Evolutionary conservation across 2,797 vertebrate species (phyloP).

Genomic region (Enoplosus armatus): DNA sequence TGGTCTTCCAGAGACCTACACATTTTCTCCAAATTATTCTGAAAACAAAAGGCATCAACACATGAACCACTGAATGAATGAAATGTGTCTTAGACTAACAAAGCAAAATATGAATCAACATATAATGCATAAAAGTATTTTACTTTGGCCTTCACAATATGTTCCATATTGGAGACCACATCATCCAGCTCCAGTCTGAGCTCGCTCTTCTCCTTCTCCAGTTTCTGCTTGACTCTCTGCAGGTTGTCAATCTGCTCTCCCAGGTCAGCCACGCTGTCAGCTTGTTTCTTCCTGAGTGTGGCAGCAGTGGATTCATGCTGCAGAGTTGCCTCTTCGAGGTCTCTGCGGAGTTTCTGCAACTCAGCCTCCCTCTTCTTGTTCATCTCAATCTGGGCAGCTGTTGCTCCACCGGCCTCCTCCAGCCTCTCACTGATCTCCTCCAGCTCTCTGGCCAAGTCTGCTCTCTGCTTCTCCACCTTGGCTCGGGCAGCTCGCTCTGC

Average conservation of each 20-base stretch:
- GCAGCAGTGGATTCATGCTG: slow-evolving; percentile 90
- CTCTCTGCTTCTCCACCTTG: slow-evolving; percentile 90
- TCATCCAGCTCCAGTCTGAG: slow-evolving; percentile 91
- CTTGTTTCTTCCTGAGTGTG: slow-evolving; percentile 91
- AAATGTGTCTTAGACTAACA: neutral
- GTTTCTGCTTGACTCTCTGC: slow-evolving; percentile 84
- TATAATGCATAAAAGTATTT: neutral
- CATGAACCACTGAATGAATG: neutral
- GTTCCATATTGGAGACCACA: slow-evolving; percentile 89
- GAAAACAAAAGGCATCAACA: slow-evolving; percentile 18
- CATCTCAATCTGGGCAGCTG: slow-evolving; percentile 79
- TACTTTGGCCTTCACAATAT: slow-evolving; percentile 88
- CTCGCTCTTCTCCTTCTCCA: no score
- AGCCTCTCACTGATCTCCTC: slow-evolving; percentile 93
- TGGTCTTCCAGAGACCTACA: slow-evolving; percentile 90
- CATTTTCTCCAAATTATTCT: slow-evolving; percentile 91
- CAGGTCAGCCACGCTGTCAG: slow-evolving; percentile 89
- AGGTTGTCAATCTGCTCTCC: slow-evolving; percentile 92
- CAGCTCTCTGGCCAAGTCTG: slow-evolving; percentile 88
- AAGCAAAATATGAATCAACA: neutral
- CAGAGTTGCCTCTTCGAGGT: slow-evolving; percentile 92
- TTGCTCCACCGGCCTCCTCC: slow-evolving; percentile 91
- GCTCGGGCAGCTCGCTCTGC: slow-evolving; percentile 88
- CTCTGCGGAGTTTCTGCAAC: slow-evolving; percentile 90
- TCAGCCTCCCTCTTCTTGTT: slow-evolving; percentile 93